Evolutionary conservation across 1,140 invertebrate genomes (phyloP).

Genomic region (Steinernema feltiae): DNA sequence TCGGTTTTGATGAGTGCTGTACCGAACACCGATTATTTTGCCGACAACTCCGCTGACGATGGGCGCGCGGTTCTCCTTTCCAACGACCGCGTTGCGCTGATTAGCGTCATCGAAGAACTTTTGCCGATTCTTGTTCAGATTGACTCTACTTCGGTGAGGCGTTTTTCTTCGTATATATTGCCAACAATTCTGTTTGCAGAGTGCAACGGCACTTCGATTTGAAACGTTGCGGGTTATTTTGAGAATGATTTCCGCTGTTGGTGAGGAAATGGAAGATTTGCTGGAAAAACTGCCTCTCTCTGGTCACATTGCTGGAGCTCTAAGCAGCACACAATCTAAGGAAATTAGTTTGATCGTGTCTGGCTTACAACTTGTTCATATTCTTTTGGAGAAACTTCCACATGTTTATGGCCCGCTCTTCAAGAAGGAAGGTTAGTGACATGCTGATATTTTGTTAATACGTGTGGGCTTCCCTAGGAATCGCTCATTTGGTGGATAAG

Average conservation of each 20-base stretch:
- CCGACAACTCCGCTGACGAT: constrained; percentile 18
- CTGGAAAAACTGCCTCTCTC: constrained; percentile 21
- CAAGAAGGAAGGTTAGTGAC: constrained; percentile 52
- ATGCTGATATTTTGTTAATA: constrained; percentile 12
- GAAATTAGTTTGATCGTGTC: constrained; percentile 46
- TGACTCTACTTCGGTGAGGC: constrained; percentile 42
- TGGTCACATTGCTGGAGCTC: constrained; percentile 38
- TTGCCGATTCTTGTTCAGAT: constrained; percentile 54
- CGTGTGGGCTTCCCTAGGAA: not conserved
- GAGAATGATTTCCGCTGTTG: constrained; percentile 50
- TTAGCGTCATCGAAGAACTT: constrained; percentile 31
- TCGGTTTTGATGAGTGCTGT: constrained; percentile 15
- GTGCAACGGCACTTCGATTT: constrained; percentile 31
- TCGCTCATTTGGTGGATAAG: constrained; percentile 27
- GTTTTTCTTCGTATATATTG: constrained; percentile 26
- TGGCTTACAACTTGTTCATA: constrained; percentile 46
- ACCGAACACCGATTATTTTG: not conserved
- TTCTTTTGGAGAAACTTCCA: constrained; percentile 51
- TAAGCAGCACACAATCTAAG: constrained; percentile 28
- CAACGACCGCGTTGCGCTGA: constrained; percentile 30
- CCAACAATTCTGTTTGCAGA: constrained; percentile 26
- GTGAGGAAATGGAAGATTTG: constrained; percentile 16
- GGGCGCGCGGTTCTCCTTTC: constrained; percentile 2
- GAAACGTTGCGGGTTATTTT: constrained; percentile 48
- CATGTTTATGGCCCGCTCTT: constrained; percentile 49